These are phyloP conservation scores for Schizothorax lantsangensis DNA, from an alignment of 2,797 vertebrate species.

Conservation along the genomic window DNA sequence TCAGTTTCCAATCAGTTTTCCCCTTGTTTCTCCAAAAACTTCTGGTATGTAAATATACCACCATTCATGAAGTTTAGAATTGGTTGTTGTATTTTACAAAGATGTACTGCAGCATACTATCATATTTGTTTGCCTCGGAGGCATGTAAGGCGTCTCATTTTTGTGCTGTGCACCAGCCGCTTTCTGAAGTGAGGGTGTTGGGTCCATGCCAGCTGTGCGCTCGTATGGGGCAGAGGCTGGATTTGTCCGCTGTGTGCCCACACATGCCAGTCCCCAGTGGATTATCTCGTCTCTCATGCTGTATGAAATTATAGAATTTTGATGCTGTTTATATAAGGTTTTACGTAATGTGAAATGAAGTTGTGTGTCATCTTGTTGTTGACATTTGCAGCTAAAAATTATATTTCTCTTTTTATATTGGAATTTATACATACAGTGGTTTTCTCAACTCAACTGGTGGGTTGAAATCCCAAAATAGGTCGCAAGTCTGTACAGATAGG, in stretches of 20 bases:
- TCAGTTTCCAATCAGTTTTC: neutral
- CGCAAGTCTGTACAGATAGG: neutral
- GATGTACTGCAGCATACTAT: neutral
- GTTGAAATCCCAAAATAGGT: neutral
- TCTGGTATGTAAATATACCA: neutral
- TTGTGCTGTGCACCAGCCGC: neutral
- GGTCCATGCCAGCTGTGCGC: constrained; percentile 6
- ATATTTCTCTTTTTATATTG: neutral
- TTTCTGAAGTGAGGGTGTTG: constrained; percentile 19
- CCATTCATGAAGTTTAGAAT: neutral
- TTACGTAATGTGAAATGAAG: constrained; percentile 26
- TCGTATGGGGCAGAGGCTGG: constrained; percentile 27
- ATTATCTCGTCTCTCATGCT: constrained; percentile 40
- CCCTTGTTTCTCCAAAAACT: neutral
- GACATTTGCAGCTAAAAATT: neutral
- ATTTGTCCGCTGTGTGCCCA: constrained; percentile 36
- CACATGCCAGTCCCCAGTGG: constrained; percentile 34
- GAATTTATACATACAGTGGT: neutral
- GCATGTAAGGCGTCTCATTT: neutral
- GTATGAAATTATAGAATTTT: constrained; percentile 28
- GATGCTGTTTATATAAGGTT: constrained; percentile 45
- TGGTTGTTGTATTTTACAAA: neutral
- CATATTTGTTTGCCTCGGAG: neutral
- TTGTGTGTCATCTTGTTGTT: neutral
- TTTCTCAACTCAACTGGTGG: neutral